Base-by-base conservation (phyloP, 2,113 vertebrate genomes). In the Tragelaphus scriptus region DNA sequence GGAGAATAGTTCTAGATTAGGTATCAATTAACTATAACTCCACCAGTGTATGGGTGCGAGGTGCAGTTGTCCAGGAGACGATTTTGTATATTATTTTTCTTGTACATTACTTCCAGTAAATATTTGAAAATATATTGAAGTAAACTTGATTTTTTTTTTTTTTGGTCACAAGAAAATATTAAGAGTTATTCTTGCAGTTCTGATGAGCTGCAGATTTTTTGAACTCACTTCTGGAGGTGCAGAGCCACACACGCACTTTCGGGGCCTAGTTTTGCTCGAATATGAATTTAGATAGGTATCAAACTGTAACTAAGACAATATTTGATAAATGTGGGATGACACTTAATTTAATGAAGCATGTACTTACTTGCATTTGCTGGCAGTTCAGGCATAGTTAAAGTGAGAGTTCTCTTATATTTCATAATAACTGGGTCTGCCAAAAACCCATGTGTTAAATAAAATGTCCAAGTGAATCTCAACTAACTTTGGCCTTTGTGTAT, bases 61-160 rank as follows among this genome's bases (percentile, higher is more conserved):
- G 98, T 98, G 98, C 99, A 99, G 99, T 99, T 99, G 99, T 99
- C 99, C 99, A 99, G 99, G 99, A 99, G 99, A 99, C 99, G 99
- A 99, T 99, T 99, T 99, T 99, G 99, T 99, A 99, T 99, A 99
- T 99, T 99, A 99, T 99, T 99, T 99, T 99, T 99, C 99, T 99
- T 99, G 99, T 99, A 99, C 99, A 99, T 99, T 99, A 99, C 99
- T 99, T 99, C 99, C 99, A 99, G 99, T 99, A 99, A 99, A 99
- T 99, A 99, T 99, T 99, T 99, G 99, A 99, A 99, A 99, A 99
- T 99, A 99, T 99, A 99, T 99, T 99, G 99, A 99, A 99, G 99
- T 99, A 99, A 99, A 99, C 98, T 99, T 98, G 99, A 99, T 98
- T 98, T 97, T 97, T 98, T 97, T 97, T 80, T 99, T 97, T 99